These are phyloP conservation scores for Thereva nobilitata DNA, from an alignment of 2,888 invertebrate genomes.

Conservation along the genomic window DNA sequence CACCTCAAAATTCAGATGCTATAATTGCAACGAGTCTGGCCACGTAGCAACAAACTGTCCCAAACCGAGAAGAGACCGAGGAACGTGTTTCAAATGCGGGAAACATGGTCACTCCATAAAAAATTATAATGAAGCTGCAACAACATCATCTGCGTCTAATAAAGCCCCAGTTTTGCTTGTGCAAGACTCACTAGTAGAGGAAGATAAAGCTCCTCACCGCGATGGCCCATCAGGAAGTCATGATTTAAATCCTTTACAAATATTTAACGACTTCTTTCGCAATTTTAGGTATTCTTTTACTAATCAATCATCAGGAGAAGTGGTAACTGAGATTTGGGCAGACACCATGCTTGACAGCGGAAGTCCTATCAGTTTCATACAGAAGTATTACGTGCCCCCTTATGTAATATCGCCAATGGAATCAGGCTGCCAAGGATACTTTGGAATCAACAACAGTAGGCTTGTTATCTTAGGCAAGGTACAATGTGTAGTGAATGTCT, in stretches of 20 bases:
- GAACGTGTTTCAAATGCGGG: background rate
- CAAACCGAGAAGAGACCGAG: background rate
- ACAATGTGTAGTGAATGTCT: constrained; percentile 11
- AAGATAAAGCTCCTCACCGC: constrained; percentile 6
- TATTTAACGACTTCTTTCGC: too few species aligned
- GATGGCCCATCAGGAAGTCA: background rate
- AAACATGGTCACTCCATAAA: background rate
- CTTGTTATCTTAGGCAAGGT: constrained; percentile 10
- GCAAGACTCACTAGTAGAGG: background rate
- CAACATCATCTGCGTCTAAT: background rate
- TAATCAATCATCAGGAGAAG: background rate
- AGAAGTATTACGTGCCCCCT: constrained; percentile 9
- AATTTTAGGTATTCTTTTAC: background rate
- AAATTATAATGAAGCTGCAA: background rate
- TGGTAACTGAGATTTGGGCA: background rate
- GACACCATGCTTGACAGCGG: constrained; percentile 6
- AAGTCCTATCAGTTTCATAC: constrained; percentile 18
- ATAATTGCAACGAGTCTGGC: background rate
- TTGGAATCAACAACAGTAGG: constrained; percentile 18
- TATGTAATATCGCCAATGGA: background rate
- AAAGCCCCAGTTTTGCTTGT: constrained; percentile 1
- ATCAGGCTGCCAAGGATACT: background rate
- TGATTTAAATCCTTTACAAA: background rate
- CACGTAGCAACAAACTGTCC: background rate
- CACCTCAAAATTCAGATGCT: background rate